These are phyloP conservation scores for Pinna nobilis DNA, from an alignment of 1,140 invertebrate species.

Conservation along the genomic window DNA sequence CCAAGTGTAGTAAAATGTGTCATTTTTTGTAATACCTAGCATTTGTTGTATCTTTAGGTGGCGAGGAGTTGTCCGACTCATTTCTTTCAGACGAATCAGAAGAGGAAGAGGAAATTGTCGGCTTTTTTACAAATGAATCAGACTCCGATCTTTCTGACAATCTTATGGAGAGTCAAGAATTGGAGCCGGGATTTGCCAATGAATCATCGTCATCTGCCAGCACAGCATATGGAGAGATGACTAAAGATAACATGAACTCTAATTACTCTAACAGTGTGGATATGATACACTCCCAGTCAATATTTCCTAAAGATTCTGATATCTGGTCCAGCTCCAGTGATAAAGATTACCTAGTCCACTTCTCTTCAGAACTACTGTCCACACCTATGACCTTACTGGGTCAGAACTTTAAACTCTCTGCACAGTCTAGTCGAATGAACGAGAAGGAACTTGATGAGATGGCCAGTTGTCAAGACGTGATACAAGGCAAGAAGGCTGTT, in stretches of 20 bases:
- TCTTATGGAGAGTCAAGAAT: conserved; percentile 58
- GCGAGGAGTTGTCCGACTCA: conserved; percentile 50
- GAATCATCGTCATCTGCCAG: conserved; percentile 8
- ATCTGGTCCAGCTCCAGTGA: conserved; percentile 51
- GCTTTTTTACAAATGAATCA: conserved; percentile 65
- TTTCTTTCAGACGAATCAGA: conserved; percentile 66
- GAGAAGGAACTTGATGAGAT: conserved; percentile 49
- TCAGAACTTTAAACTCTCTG: conserved; percentile 57
- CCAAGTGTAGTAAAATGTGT: not conserved
- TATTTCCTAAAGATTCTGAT: not conserved
- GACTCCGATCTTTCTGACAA: conserved; percentile 68
- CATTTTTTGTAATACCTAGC: not conserved
- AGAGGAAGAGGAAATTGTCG: conserved; percentile 60
- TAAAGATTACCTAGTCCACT: conserved; percentile 58
- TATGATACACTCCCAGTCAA: not conserved
- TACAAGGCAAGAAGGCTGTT: conserved; percentile 65
- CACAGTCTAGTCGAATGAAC: conserved; percentile 28
- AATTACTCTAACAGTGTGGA: not conserved
- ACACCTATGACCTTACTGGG: conserved; percentile 64
- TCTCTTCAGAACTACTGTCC: conserved; percentile 68
- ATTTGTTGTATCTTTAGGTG: conserved; percentile 46
- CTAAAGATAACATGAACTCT: conserved; percentile 6
- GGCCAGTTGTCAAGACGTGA: conserved; percentile 59
- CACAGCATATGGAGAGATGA: conserved; percentile 8
- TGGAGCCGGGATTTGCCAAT: conserved; percentile 45